These are phyloP conservation scores for Drosophila littoralis DNA, from an alignment of 1,140 invertebrate genomes.

Conservation along the genomic window DNA sequence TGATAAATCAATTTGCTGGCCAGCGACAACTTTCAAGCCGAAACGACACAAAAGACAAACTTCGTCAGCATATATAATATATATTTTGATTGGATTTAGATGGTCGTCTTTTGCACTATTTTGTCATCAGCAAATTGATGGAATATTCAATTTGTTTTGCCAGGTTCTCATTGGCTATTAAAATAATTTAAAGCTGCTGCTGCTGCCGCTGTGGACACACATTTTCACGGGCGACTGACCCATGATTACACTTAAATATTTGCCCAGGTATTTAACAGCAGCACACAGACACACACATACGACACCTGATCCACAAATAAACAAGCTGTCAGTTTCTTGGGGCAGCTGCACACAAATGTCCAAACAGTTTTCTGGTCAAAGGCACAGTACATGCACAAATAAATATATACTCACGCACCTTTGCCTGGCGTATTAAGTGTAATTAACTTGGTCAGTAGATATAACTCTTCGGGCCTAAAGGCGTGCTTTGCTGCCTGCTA, in stretches of 20 bases:
- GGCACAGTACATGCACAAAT: constrained; percentile 18
- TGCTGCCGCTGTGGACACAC: constrained; percentile 7
- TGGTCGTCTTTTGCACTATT: constrained; percentile 44
- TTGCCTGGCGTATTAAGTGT: constrained; percentile 72
- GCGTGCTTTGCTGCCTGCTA: constrained; percentile 48
- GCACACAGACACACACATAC: constrained; percentile 27
- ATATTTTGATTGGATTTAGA: constrained; percentile 40
- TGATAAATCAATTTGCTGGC: constrained; percentile 73
- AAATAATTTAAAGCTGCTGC: constrained; percentile 64
- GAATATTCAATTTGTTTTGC: constrained; percentile 75
- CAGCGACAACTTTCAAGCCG: constrained; percentile 37
- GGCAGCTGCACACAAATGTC: constrained; percentile 63
- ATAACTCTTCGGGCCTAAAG: constrained; percentile 15
- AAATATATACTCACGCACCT: constrained; percentile 39
- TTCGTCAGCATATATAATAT: constrained; percentile 35
- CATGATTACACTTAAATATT: constrained; percentile 62
- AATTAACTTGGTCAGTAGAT: constrained; percentile 68
- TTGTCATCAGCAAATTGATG: constrained; percentile 63
- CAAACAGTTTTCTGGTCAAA: constrained; percentile 70
- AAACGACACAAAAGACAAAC: constrained; percentile 60
- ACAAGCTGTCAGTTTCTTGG: constrained; percentile 40
- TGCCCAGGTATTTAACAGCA: constrained; percentile 57
- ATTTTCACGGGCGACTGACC: constrained; percentile 26
- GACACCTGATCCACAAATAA: constrained; percentile 50
- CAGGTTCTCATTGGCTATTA: constrained; percentile 50